Percentiles rank a stretch among this genome's conserved stretches.
Evolutionary conservation across 2,888 invertebrate species (phyloP).

Genomic region (Hirtodrosophila confusa): DNA sequence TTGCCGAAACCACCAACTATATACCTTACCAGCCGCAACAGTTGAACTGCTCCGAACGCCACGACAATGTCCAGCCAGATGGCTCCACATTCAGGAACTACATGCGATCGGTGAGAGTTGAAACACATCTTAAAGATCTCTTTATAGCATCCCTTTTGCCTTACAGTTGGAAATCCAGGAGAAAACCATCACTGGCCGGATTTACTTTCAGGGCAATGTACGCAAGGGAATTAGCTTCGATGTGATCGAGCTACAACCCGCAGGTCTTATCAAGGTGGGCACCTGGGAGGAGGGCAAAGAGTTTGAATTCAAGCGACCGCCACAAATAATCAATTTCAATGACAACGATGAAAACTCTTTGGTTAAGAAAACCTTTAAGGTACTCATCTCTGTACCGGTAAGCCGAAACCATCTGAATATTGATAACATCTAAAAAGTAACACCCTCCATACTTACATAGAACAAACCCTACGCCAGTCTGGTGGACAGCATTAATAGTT

Average conservation of each 20-base stretch:
- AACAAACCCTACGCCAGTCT: slow-evolving; percentile 95
- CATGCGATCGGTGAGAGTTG: slow-evolving; percentile 84
- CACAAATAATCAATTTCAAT: slow-evolving; percentile 81
- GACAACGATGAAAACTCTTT: slow-evolving; percentile 86
- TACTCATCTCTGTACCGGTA: slow-evolving; percentile 89
- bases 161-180: slow-evolving; percentile 84
- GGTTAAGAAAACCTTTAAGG: slow-evolving; percentile 89
- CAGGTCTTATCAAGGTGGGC: slow-evolving; percentile 88
- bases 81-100: slow-evolving; percentile 93
- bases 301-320: slow-evolving; percentile 85
- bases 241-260: slow-evolving; percentile 87
- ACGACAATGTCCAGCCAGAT: slow-evolving; percentile 88
- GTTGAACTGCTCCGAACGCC: slow-evolving; percentile 86
- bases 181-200: slow-evolving; percentile 87
- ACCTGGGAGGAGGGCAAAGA: slow-evolving; percentile 88
- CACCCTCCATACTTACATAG: slow-evolving; percentile 83
- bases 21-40: slow-evolving; percentile 85
- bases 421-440: too few relatives aligned
- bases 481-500: slow-evolving; percentile 87
- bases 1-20: slow-evolving; percentile 90
- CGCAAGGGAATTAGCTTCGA: slow-evolving; percentile 89
- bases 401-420: neutral
- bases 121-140: neutral
- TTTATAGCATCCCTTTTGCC: neutral
- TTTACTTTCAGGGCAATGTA: slow-evolving; percentile 92